These are phyloP conservation scores for Gadus chalcogrammus DNA, from an alignment of 2,113 vertebrate genomes.

Conservation along the genomic window DNA sequence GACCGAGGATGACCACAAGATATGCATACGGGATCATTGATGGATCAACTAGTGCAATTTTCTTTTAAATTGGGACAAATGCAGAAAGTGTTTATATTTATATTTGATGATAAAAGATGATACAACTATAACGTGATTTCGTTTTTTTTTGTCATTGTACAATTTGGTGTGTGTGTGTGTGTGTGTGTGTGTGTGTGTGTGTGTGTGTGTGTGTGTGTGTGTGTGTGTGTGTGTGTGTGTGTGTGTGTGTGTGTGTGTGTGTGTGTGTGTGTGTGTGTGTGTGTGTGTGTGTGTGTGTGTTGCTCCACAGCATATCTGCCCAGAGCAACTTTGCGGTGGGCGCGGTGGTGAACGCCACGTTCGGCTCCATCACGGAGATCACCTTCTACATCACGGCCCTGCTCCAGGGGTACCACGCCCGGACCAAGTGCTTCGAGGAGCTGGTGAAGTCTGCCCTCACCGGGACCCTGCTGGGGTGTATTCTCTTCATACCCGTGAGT, in stretches of 20 bases:
- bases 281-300: neutral
- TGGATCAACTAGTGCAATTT: too few species aligned
- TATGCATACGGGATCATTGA: too few species aligned
- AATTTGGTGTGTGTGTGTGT: too few species aligned
- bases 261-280: neutral
- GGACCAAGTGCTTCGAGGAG: conserved; percentile 81
- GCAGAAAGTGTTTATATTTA: too few species aligned
- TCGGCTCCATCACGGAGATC: conserved; percentile 87
- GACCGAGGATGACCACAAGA: neutral
- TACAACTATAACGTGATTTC: too few species aligned
- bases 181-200: too few species aligned
- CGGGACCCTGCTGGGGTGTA: conserved; percentile 82
- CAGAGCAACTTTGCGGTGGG: conserved; percentile 89
- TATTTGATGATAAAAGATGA: too few species aligned
- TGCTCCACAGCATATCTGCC: conserved; percentile 77
- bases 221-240: neutral
- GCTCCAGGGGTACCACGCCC: conserved; percentile 74
- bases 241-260: too few species aligned
- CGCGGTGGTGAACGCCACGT: conserved; percentile 86
- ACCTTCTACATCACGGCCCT: conserved; percentile 90
- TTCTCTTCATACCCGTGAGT: conserved; percentile 84
- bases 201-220: neutral
- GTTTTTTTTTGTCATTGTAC: too few species aligned
- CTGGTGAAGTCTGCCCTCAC: conserved; percentile 83
- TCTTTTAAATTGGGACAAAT: too few species aligned